Evolutionary conservation across 2,888 invertebrate genomes (phyloP).

Genomic region (Germaria angustata): DNA sequence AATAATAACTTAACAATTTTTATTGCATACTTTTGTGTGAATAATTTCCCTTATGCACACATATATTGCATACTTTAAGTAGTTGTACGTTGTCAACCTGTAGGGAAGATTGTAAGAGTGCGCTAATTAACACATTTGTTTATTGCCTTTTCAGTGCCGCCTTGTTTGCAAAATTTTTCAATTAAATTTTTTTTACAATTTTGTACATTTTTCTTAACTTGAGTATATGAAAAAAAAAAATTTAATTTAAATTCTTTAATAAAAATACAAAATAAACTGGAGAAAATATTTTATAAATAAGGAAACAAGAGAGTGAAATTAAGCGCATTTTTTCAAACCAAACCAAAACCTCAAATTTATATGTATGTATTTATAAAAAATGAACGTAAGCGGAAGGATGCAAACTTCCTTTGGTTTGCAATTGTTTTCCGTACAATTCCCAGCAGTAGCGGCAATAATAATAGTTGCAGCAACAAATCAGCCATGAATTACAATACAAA

Average conservation of each 20-base stretch:
- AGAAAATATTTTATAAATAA: constrained; percentile 11
- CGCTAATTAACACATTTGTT: constrained; percentile 63
- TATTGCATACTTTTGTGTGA: constrained; percentile 31
- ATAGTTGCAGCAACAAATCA: constrained; percentile 37
- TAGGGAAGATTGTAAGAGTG: not conserved
- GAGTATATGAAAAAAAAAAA: constrained; percentile 24
- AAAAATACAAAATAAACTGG: constrained; percentile 23
- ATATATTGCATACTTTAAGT: constrained; percentile 38
- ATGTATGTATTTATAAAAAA: constrained; percentile 38
- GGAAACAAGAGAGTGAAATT: not conserved
- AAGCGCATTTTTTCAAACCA: not conserved
- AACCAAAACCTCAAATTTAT: constrained; percentile 53
- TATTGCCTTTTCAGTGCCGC: constrained; percentile 35
- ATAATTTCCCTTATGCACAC: constrained; percentile 48
- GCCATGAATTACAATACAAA: constrained; percentile 59
- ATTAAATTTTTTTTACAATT: not conserved
- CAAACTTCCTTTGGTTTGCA: constrained; percentile 66
- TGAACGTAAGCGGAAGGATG: constrained; percentile 62
- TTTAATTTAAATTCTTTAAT: constrained; percentile 65
- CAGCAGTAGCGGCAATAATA: constrained; percentile 31
- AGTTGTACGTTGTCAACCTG: not conserved
- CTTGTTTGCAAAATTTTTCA: constrained; percentile 24
- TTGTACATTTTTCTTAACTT: not conserved
- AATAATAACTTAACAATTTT: constrained; percentile 48
- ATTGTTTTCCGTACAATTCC: constrained; percentile 60